Conservation (phyloP, 1,140 invertebrate species). For the Drosophila obscura region DNA sequence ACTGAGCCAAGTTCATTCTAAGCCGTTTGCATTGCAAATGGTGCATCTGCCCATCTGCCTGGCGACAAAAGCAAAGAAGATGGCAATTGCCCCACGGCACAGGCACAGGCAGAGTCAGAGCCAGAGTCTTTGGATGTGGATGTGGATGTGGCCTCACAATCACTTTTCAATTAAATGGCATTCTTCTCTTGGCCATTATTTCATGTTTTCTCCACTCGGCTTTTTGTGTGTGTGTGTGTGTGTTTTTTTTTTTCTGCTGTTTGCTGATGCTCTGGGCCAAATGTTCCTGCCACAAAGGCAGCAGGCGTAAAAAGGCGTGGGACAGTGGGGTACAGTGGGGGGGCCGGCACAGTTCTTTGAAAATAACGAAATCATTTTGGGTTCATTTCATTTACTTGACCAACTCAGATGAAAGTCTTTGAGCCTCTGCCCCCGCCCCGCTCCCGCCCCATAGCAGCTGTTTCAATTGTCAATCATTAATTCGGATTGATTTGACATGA, state of each 20-base stretch:
- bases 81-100: neutral
- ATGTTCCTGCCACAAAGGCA: conserved; percentile 25
- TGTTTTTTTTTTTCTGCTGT: conserved; percentile 1
- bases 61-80: conserved; percentile 7
- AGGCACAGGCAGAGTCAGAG: too few relatives aligned
- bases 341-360: conserved; percentile 20
- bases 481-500: conserved; percentile 21
- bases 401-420: conserved; percentile 18
- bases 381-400: conserved; percentile 41
- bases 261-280: conserved; percentile 8
- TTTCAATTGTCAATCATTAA: conserved; percentile 50
- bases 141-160: conserved; percentile 38
- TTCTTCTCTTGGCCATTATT: conserved; percentile 42
- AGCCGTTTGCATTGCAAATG: conserved; percentile 58
- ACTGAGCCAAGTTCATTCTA: conserved; percentile 38
- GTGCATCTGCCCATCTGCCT: conserved; percentile 15
- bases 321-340: too few relatives aligned
- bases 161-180: conserved; percentile 69
- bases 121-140: conserved; percentile 4
- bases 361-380: conserved; percentile 43
- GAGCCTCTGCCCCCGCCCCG: neutral
- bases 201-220: conserved; percentile 22
- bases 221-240: neutral
- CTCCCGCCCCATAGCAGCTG: conserved; percentile 1
- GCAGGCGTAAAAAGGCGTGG: conserved; percentile 11